Evolutionary conservation across 64 coral and sea anemone species (phyloP), one percentile per base, ranked within the genome.

Genomic region (Platygyra sinensis): DNA sequence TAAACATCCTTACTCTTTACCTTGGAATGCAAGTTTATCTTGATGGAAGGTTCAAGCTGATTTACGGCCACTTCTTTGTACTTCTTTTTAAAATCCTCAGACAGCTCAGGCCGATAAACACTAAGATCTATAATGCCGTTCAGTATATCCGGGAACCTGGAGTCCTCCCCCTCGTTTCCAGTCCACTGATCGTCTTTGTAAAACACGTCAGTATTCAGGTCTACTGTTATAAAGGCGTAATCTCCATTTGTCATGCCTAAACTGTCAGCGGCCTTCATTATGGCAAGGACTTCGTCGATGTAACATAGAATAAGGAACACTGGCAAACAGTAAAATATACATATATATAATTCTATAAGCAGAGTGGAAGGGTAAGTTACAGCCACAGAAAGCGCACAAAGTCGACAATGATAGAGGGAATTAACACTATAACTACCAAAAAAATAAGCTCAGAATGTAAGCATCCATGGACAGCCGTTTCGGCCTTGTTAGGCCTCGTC

Each of bases 121-220:
- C 93, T 94, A 6, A 94, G 76, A 50, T 94, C 93, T 15, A 94
- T 39, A 25, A 94, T 94, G 38, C 93, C 93, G 64, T 94, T 91
- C 46, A 94, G 67, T 12, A 67, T 81, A 51, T 80, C 46, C 22
- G 89, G 80, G 38, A 86, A 94, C 16, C 74, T 82, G 16, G 89
- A 73, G 9, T 80, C 84, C n/a, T 16, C 39, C 18, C 93, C 93
- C 31, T 94, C 89, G 83, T 94, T 91, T 9, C 93, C 93, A 74
- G 82, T 81, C 93, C 93, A 94, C 33, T 75, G 33, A 11, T 76
- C 65, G 8, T 38, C 76, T 31, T 83, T 33, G 8, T 91, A 94
- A 62, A 91, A 94, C 33, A 91, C 82, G 72, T 94, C 93, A 5
- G 88, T 87, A 51, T 86, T 91, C 5, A 94, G 76, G 59, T 94